A percentile compares a stretch with the other conserved stretches of the same genome.
Evolutionary conservation across 2,888 invertebrate species (phyloP).

Genomic region (Polyommatus iphigenia): DNA sequence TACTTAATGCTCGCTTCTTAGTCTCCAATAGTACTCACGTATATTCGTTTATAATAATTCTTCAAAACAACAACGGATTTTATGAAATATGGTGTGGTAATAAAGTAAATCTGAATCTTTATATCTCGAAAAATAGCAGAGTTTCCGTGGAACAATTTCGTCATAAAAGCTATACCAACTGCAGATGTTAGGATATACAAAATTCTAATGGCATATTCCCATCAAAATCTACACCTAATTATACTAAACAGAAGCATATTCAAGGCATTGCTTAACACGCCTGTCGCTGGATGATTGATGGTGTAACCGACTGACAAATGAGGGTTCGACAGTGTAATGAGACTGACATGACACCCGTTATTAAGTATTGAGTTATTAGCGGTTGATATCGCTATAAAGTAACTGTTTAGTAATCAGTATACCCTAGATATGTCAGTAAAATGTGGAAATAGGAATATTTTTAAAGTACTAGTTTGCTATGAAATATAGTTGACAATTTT

Average conservation of each 20-base stretch:
- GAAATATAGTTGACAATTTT: too few species aligned
- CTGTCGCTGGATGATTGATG: background rate
- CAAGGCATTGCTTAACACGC: background rate
- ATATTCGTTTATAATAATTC: too few species aligned
- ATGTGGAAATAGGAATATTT: background rate
- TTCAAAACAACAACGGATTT: too few species aligned
- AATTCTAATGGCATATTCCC: background rate
- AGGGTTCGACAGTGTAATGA: background rate
- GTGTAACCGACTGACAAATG: constrained; percentile 30
- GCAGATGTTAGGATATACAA: background rate
- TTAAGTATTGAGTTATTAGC: constrained; percentile 11
- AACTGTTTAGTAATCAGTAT: background rate
- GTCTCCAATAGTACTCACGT: too few species aligned
- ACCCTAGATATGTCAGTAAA: background rate
- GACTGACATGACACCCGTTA: background rate
- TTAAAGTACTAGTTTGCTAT: background rate
- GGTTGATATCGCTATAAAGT: background rate
- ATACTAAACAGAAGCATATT: constrained; percentile 2
- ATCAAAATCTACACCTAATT: background rate
- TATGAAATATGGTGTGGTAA: too few species aligned
- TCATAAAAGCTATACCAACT: too few species aligned
- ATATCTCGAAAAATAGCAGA: too few species aligned
- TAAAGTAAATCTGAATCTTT: too few species aligned
- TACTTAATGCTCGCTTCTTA: too few species aligned
- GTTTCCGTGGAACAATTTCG: too few species aligned